These are phyloP conservation scores for Cyclargus thomasi DNA, from an alignment of 1,140 invertebrate genomes.

Conservation along the genomic window DNA sequence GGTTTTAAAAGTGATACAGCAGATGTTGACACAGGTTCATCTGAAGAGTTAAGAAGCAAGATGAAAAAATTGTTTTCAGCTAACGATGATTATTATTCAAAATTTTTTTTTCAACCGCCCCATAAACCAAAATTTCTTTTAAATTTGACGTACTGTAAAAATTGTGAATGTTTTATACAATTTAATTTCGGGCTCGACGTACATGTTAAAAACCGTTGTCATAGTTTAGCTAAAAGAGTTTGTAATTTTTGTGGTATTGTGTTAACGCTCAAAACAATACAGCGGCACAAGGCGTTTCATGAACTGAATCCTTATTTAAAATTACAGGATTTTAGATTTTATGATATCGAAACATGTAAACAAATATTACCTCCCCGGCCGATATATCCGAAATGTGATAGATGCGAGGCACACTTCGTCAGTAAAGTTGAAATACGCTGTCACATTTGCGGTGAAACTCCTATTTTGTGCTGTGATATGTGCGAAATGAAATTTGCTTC, in stretches of 20 bases:
- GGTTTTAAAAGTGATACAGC: too few species aligned
- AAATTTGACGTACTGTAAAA: constrained; percentile 37
- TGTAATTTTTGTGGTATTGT: constrained; percentile 51
- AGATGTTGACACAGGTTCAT: too few species aligned
- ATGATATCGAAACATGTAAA: constrained; percentile 34
- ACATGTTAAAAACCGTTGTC: constrained; percentile 37
- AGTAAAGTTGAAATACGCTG: constrained; percentile 28
- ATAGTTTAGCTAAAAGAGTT: constrained; percentile 26
- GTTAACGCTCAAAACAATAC: constrained; percentile 32
- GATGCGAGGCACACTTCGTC: constrained; percentile 42
- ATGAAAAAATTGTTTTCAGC: background rate
- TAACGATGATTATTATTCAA: background rate
- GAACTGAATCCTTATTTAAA: constrained; percentile 30
- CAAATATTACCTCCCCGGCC: constrained; percentile 42
- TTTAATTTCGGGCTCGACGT: constrained; percentile 21
- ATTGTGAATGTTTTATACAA: constrained; percentile 44
- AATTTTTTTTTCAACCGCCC: background rate
- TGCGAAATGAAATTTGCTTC: constrained; percentile 39
- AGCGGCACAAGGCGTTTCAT: constrained; percentile 37
- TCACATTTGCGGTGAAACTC: constrained; percentile 37
- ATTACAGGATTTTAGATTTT: constrained; percentile 47
- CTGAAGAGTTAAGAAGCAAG: background rate
- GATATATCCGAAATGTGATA: constrained; percentile 44
- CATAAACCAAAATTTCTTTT: background rate
- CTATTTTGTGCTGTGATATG: constrained; percentile 34